Evolutionary conservation across 2,797 vertebrate genomes (phyloP).

Genomic region (Helostoma temminkii): DNA sequence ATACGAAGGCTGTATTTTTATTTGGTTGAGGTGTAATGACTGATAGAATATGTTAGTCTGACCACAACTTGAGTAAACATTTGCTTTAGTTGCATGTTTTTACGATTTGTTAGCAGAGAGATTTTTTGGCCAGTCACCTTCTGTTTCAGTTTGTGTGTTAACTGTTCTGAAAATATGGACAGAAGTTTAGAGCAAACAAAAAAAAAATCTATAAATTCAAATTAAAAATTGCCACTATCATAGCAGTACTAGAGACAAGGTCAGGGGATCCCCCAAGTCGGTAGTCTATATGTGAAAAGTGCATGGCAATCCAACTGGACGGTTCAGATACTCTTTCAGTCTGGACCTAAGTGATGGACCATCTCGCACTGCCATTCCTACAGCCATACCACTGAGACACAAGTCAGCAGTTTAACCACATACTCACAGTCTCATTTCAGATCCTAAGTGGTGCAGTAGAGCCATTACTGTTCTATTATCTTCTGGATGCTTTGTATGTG

Average conservation of each 20-base stretch:
- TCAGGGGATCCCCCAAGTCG: too few species aligned
- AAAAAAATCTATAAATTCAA: too few species aligned
- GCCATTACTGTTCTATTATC: not conserved
- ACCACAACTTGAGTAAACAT: not conserved
- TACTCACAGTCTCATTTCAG: not conserved
- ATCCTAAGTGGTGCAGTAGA: not conserved
- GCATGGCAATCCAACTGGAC: not conserved
- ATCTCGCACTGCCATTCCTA: not conserved
- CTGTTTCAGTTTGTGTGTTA: too few species aligned
- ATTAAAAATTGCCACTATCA: too few species aligned
- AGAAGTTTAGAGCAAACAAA: too few species aligned
- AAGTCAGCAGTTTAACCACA: conserved; percentile 5
- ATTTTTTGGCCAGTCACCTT: too few species aligned
- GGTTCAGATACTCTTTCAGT: not conserved
- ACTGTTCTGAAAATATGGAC: too few species aligned
- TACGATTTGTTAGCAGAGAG: too few species aligned
- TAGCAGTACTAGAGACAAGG: not conserved
- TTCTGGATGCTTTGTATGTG: not conserved
- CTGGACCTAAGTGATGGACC: not conserved
- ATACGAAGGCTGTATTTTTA: too few species aligned
- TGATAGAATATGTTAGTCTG: too few species aligned
- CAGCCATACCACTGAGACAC: not conserved
- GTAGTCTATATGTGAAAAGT: not conserved
- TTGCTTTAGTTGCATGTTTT: not conserved
- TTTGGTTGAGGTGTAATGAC: too few species aligned